A percentile compares a stretch with the other conserved stretches of the same genome.
Evolutionary conservation across 2,888 invertebrate species (phyloP).

Genomic region (Leptinotarsa peninsularis): DNA sequence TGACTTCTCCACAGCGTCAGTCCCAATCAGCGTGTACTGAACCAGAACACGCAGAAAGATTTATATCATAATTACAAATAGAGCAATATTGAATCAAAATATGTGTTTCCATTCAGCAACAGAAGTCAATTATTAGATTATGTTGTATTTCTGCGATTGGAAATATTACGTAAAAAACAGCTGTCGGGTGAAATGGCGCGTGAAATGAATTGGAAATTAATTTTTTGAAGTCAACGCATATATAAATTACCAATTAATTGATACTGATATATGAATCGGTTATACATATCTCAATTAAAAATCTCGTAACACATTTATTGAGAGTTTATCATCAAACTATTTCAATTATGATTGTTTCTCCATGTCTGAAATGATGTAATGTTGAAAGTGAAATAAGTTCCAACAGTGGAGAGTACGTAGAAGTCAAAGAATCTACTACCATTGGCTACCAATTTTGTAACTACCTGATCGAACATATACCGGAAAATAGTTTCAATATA

Average conservation of each 20-base stretch:
- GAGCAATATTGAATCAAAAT: constrained; percentile 1
- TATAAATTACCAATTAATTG: constrained; percentile 10
- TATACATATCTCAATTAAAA: constrained; percentile 5
- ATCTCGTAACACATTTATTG: not conserved
- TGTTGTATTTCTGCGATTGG: constrained; percentile 1
- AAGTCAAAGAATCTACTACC: no score
- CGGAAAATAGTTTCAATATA: no score
- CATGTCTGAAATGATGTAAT: not conserved
- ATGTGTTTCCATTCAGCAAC: constrained; percentile 1
- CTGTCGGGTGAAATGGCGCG: constrained; percentile 9
- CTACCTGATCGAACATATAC: no score
- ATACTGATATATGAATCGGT: not conserved
- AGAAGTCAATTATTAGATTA: constrained; percentile 11
- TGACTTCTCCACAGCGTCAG: not conserved
- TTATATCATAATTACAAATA: constrained; percentile 14
- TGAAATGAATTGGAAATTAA: constrained; percentile 16
- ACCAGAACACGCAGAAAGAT: not conserved
- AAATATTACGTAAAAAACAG: not conserved
- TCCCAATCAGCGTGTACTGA: not conserved
- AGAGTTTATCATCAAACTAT: not conserved
- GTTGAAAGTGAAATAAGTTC: no score
- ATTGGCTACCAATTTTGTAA: no score
- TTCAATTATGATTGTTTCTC: not conserved
- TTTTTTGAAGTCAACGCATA: not conserved
- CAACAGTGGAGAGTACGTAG: no score